Evolutionary conservation across 2,113 vertebrate species (phyloP).

Genomic region (Sander vitreus): DNA sequence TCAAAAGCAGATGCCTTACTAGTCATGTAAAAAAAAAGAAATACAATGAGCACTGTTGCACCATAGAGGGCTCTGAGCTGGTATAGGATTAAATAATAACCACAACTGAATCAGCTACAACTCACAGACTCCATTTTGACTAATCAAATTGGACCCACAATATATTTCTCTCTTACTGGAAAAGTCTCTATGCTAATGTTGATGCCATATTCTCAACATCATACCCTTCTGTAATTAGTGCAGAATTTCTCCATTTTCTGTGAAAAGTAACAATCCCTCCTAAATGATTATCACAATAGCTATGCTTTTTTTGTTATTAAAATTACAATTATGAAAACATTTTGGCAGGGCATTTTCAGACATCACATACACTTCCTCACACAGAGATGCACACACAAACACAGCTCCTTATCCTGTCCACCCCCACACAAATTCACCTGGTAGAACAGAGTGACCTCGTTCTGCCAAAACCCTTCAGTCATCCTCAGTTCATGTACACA

Average conservation of each 20-base stretch:
- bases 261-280: background rate
- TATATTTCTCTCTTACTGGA: background rate
- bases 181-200: background rate
- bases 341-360: conserved; percentile 30
- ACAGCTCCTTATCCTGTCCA: conserved; percentile 62
- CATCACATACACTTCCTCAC: conserved; percentile 2
- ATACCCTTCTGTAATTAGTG: background rate
- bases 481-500: conserved; percentile 35
- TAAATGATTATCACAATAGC: background rate
- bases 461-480: conserved; percentile 83
- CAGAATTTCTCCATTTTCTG: background rate
- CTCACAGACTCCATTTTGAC: too few relatives aligned
- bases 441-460: conserved; percentile 81
- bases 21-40: conserved; percentile 32
- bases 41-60: background rate
- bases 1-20: conserved; percentile 41
- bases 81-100: background rate
- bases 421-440: conserved; percentile 72
- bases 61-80: background rate
- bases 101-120: background rate
- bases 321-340: background rate
- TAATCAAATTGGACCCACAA: background rate
- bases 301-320: background rate
- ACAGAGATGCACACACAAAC: conserved; percentile 19
- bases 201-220: background rate